These are phyloP conservation scores for Merops nubicus DNA, from an alignment of 2,113 vertebrate genomes.

Conservation along the genomic window DNA sequence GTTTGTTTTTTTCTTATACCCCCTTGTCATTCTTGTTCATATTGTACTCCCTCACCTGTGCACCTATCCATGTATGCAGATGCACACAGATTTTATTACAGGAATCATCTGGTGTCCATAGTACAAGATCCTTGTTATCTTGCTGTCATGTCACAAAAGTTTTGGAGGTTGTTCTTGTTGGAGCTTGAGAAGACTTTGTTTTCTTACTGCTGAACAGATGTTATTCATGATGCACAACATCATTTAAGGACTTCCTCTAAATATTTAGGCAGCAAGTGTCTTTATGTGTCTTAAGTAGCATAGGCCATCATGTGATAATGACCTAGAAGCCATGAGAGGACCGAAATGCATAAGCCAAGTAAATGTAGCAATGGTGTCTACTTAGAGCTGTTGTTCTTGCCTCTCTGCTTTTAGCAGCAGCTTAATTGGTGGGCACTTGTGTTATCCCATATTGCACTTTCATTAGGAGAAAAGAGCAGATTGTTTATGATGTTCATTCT, in stretches of 20 bases:
- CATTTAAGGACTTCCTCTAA: not conserved
- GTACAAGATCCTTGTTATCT: not conserved
- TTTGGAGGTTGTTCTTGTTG: not conserved
- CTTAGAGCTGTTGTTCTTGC: not conserved
- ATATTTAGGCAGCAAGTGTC: not conserved
- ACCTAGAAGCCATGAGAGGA: not conserved
- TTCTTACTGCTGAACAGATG: not conserved
- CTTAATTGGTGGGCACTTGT: not conserved
- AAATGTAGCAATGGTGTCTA: not conserved
- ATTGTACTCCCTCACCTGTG: rapidly evolving
- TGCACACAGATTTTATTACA: not conserved
- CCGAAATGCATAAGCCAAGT: not conserved
- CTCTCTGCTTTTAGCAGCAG: not conserved
- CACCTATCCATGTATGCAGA: rapidly evolving
- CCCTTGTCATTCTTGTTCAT: not conserved
- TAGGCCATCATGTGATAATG: not conserved
- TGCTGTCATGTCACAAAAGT: not conserved
- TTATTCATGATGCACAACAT: not conserved
- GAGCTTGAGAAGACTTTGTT: not conserved
- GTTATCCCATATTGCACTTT: not conserved
- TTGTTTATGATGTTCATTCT: not conserved
- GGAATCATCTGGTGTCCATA: not conserved
- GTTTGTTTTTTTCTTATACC: not conserved
- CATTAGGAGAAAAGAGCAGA: not conserved
- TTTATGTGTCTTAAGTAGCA: not conserved